Evolutionary conservation across 2,113 vertebrate species (phyloP), one percentile per base, ranked within the genome.

Genomic region (Tenrec ecaudatus): DNA sequence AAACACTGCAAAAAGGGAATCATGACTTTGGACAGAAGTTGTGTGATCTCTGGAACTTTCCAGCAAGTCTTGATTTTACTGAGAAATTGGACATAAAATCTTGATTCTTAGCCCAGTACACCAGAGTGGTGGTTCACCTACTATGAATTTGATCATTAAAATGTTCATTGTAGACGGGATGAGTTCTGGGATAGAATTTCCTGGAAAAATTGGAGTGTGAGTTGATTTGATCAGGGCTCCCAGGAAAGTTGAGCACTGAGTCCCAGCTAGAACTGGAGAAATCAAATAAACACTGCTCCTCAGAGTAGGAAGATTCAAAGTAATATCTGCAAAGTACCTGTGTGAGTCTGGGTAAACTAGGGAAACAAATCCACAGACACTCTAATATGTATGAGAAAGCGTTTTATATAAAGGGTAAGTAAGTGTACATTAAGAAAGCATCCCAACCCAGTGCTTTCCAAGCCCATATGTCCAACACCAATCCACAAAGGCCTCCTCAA

Each of bases 101-200:
- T 66, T 90, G 73, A 92, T 73, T 22, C 6, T 14, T 88, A 90
- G 73, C 60, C 80, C 92, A 95, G 86, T 88, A 93, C 90, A 76
- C 31, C 80, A 92, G 86, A 90, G 31, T 33, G 68, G 33, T 43
- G 93, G n/a, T 80, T 85, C 58, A 90, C 47, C 5, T 43, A 68
- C 60, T 60, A 85, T 85, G 71, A 92, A 90, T 53, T 53, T 53
- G 47, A 10, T 53, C 47, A 53, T 53, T 53, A 53, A 53, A 53
- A 53, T 73, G 68, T 0, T 57, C 27, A 29, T 78, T 84, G 81
- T 33, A 6, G 36, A 87, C 31, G 88, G 71, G 53, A 66, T 82
- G 86, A 77, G 31, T 57, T 29, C 64, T 57, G 12, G 62, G 33
- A 53, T 53, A 53, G 47, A 53, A 53, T 53, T 71, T 91, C 6